Conservation (phyloP, 2,888 invertebrate genomes). For the Ectemnius cavifrons region DNA sequence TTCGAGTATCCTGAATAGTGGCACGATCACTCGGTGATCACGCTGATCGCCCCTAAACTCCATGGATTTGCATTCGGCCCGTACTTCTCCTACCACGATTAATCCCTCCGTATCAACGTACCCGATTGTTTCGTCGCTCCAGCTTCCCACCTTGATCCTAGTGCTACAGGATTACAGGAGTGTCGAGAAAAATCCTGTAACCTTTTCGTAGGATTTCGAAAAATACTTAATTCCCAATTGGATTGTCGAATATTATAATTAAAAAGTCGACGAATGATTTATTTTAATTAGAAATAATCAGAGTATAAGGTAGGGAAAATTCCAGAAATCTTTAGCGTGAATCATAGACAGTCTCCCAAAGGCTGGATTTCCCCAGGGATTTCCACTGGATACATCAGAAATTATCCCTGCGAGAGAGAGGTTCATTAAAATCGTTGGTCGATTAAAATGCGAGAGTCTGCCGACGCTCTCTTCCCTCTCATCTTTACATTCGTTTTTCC, state of each 20-base stretch:
- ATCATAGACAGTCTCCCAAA: no score
- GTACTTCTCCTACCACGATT: not conserved
- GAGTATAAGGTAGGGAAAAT: no score
- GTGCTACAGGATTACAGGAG: no score
- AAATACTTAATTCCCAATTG: no score
- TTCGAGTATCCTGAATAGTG: no score
- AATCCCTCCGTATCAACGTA: not conserved
- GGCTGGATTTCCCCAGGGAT: not conserved
- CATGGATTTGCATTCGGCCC: constrained; percentile 1
- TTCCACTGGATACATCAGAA: not conserved
- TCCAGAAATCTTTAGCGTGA: no score
- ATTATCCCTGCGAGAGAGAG: not conserved
- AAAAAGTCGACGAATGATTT: no score
- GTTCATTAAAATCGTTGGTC: constrained; percentile 1
- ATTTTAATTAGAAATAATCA: no score
- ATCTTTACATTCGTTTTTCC: not conserved
- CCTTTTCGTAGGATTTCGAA: no score
- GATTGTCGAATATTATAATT: no score
- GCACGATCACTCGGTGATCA: not conserved
- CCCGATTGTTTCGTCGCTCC: not conserved
- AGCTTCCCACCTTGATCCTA: no score
- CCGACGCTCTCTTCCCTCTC: not conserved
- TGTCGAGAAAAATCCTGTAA: no score
- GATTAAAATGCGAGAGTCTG: not conserved
- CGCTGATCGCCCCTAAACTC: constrained; percentile 2